Base-by-base conservation (phyloP, 1,140 invertebrate species). In the Drosophila pruinosa region DNA sequence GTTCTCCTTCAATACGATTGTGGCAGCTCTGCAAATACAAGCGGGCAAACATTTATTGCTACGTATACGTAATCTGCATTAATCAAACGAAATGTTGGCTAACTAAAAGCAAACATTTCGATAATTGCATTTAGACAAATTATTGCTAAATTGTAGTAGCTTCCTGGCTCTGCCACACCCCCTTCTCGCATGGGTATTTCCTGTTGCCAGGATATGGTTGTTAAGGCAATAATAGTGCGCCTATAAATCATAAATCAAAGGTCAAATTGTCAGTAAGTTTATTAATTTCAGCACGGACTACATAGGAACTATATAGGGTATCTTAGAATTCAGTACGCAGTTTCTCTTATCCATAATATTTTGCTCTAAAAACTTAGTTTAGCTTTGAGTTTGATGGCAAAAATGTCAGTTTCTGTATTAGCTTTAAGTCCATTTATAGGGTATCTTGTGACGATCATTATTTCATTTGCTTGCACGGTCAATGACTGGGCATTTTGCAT, bases 1-100 rank as follows among this genome's bases (percentile, higher is more conserved):
- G 89, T 96, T 95, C 90, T 98, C 96, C 74, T 95, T 92, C 4
- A 97, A 93, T 4, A 96, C 94, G 65, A 97, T 97, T 8, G 96
- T 97, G 2, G 96, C 96, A 59, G 96, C 96, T 90, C 96, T 96
- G 90, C 47, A 92, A 53, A 43, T 59, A 15, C n/a, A 54, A 5
- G 14, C 5, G 5, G 4, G 4, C 39, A 6, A 57, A 56, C 24
- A 43, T 31, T 58, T 34, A 34, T 43, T 22, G 0, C 17, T 43
- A 36, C 50, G 50, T 47, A 47, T 28, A 8, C 22, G 15, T 26
- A 50, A 43, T 39, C 62, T 38, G 14, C 15, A 10, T 43, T 41
- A 56, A 43, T 64, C 61, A 21, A 41, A 56, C 26, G 7, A 24
- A 22, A 12, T 22, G 34, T 4, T 10, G n/a, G n/a, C 14, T 8